Base-by-base conservation (phyloP, 2,113 vertebrate genomes). In the Desmodus rotundus region DNA sequence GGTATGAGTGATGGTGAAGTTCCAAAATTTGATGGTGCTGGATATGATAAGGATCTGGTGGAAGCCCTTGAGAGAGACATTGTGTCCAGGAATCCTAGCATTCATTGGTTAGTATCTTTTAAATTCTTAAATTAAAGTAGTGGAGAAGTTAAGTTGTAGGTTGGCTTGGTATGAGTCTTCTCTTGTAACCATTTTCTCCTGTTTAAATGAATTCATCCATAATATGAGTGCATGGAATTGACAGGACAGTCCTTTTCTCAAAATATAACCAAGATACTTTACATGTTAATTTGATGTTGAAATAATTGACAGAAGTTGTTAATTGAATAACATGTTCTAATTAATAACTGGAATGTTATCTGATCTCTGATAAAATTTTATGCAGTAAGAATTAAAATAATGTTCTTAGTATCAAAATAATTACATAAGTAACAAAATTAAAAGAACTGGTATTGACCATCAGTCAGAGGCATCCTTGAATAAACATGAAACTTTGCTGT, bases 51-150 rank as follows among this genome's bases (percentile, higher is more conserved):
- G 93, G 99, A 99, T 92, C 97, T 99, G 92, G 98, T 99, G 14
- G 99, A 99, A 88, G 98, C 99, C 20, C 98, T 99, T 68, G 99
- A 99, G 97, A 99, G 99, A 98, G 99, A 99, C 94, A 99, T 99
- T n/a, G 98, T 99, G 31, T 99, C 99, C 82, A 99, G 99, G 93
- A 99, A 99, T 98, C 99, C 99, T n/a, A 99, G 99, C 92, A 98
- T 99, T 92, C 99, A 99, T 94, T 99, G 99, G 99, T 99, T 98
- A 97, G 98, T 47, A 28, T 88, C 91, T 93, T 54, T 45, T 31
- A 76, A 14, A 5, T 96, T 91, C 24, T 50, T 80, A 47, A 94
- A 19, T 74, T 81, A 90, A 33, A 92, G 26, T 41, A 84, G 58
- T 33, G 15, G 88, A 73, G 81, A 80, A 90, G 43, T 10, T 19